phyloP scores from a whole-genome alignment of 2,113 vertebrate species.

The Alligator mississippiensis region DNA sequence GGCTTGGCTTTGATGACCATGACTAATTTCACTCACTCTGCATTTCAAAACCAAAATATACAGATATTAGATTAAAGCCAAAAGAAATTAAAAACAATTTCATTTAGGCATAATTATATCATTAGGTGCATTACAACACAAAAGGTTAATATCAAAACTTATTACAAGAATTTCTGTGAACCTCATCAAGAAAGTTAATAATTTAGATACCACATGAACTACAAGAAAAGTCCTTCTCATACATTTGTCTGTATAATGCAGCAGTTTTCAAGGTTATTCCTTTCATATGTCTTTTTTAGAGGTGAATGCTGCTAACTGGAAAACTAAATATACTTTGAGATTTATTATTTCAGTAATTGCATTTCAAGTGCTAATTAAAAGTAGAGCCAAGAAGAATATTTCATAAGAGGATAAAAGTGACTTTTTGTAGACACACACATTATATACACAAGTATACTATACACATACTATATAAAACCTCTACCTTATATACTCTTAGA shows the following conservation, averaged over 20 bases:
- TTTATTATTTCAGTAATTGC: conserved; percentile 68
- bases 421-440: neutral
- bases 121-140: conserved; percentile 50
- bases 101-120: conserved; percentile 42
- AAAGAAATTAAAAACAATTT: neutral
- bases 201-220: conserved; percentile 55
- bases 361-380: conserved; percentile 62
- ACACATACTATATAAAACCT: neutral
- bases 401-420: neutral
- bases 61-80: conserved; percentile 12
- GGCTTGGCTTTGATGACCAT: neutral
- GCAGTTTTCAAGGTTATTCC: conserved; percentile 62
- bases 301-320: conserved; percentile 53
- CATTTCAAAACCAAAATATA: neutral
- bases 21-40: neutral
- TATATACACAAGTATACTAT: neutral
- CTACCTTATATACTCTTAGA: fast-evolving
- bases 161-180: conserved; percentile 41
- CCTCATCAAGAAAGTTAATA: conserved; percentile 63
- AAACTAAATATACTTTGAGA: conserved; percentile 56
- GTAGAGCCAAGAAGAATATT: conserved; percentile 48
- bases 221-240: conserved; percentile 37
- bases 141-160: conserved; percentile 60
- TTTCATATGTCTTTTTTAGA: conserved; percentile 65
- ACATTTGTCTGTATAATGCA: conserved; percentile 18